A percentile compares a stretch with the other conserved stretches of the same genome.
Evolutionary conservation across 1,140 invertebrate species (phyloP).

Genomic region (Ceratoteleas bidentatus): DNA sequence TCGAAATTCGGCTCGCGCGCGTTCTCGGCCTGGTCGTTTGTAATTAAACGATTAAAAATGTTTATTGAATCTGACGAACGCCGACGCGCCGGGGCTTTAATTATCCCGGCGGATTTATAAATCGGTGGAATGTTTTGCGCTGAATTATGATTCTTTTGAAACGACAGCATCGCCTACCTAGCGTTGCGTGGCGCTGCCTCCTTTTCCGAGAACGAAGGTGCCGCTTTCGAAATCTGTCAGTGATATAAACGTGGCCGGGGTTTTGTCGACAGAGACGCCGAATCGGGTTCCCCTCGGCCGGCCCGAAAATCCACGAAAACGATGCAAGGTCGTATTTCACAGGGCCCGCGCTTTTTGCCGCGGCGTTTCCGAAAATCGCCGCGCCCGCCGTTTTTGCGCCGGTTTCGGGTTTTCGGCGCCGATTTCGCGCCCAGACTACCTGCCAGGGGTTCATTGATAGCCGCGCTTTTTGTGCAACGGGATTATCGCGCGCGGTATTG

Average conservation of each 20-base stretch:
- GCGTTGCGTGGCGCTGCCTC: constrained; percentile 42
- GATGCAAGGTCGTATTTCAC: constrained; percentile 71
- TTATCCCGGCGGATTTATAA: constrained; percentile 38
- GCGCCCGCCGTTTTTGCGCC: not conserved
- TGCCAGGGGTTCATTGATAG: too few relatives aligned
- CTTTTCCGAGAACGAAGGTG: constrained; percentile 69
- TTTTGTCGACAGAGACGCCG: constrained; percentile 50
- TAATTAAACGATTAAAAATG: constrained; percentile 39
- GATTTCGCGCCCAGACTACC: too few relatives aligned
- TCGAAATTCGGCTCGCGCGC: constrained; percentile 31
- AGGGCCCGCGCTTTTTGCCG: constrained; percentile 5
- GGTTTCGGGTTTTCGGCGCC: too few relatives aligned
- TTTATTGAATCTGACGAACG: constrained; percentile 28
- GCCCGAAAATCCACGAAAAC: constrained; percentile 66
- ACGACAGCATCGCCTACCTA: constrained; percentile 30
- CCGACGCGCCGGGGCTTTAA: constrained; percentile 23
- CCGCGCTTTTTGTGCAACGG: too few relatives aligned
- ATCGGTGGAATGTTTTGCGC: constrained; percentile 56
- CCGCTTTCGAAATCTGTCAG: constrained; percentile 69
- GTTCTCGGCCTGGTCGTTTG: constrained; percentile 12
- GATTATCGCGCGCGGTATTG: too few relatives aligned
- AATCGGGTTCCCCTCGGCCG: constrained; percentile 33
- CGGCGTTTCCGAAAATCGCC: not conserved
- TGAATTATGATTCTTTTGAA: constrained; percentile 61
- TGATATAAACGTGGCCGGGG: constrained; percentile 53